These are phyloP conservation scores for Ptycholaimellus sp. DNA, from an alignment of 2,888 invertebrate genomes.

Conservation along the genomic window DNA sequence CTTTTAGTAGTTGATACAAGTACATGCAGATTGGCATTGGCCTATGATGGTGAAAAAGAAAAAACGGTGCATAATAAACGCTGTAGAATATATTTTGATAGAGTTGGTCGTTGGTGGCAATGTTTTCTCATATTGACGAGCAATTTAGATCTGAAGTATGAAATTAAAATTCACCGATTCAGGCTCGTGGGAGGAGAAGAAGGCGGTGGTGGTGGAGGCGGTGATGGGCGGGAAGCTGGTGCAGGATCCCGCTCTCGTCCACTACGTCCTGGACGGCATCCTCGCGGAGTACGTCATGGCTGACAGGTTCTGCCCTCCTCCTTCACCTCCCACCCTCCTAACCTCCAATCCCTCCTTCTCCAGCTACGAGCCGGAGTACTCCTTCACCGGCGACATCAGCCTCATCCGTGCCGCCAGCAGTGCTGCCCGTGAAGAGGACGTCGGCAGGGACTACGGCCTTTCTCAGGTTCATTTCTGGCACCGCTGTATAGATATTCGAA, in stretches of 20 bases:
- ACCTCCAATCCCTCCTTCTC: constrained; percentile 37
- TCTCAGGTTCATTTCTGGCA: constrained; percentile 55
- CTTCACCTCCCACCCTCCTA: background rate
- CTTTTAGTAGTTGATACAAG: too few relatives aligned
- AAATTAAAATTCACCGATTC: too few relatives aligned
- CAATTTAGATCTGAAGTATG: too few relatives aligned
- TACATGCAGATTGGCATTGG: constrained; percentile 33
- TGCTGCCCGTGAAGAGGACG: constrained; percentile 40
- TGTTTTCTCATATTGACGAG: too few relatives aligned
- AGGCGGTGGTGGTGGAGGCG: constrained; percentile 37
- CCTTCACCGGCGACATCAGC: constrained; percentile 43
- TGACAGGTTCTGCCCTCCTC: constrained; percentile 17
- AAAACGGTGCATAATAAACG: too few relatives aligned
- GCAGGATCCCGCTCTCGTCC: constrained; percentile 21
- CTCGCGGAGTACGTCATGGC: constrained; percentile 24
- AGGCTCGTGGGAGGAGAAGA: too few relatives aligned
- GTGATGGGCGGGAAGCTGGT: constrained; percentile 36
- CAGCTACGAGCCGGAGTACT: constrained; percentile 43
- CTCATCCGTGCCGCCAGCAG: constrained; percentile 66
- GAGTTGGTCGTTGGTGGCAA: too few relatives aligned
- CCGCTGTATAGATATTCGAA: too few relatives aligned
- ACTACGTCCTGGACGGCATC: constrained; percentile 23
- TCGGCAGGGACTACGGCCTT: constrained; percentile 68
- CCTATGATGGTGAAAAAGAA: too few relatives aligned
- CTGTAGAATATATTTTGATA: too few relatives aligned